These are phyloP conservation scores for Antechinus flavipes DNA, from an alignment of 2,113 vertebrate genomes.

Conservation along the genomic window DNA sequence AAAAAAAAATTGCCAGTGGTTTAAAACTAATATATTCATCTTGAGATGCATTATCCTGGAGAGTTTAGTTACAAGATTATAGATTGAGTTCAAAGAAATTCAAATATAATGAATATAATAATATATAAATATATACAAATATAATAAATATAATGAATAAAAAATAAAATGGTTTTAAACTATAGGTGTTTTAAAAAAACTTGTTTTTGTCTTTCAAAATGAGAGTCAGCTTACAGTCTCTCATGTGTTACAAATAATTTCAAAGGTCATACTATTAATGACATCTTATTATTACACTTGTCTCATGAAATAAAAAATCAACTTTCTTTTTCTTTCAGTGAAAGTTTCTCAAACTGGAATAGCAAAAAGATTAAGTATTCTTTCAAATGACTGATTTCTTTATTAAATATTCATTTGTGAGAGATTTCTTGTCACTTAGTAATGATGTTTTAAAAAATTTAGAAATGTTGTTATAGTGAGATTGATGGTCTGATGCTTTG, in stretches of 20 bases:
- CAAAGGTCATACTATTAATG: not conserved
- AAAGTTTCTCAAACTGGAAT: not conserved
- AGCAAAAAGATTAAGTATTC: constrained; percentile 3
- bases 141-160: not conserved
- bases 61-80: not conserved
- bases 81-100: not conserved
- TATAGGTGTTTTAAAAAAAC: too few species aligned
- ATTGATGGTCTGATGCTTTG: constrained; percentile 50
- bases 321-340: not conserved
- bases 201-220: not conserved
- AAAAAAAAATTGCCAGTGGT: not conserved
- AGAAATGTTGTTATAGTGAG: constrained; percentile 59
- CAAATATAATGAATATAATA: not conserved
- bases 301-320: not conserved
- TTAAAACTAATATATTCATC: not conserved
- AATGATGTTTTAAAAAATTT: constrained; percentile 71
- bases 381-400: constrained; percentile 45
- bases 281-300: not conserved
- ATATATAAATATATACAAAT: too few species aligned
- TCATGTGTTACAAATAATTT: not conserved
- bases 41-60: not conserved
- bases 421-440: constrained; percentile 35
- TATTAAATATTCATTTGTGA: constrained; percentile 60
- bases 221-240: not conserved
- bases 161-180: not conserved